Percentiles rank a stretch among this genome's conserved stretches.
Conservation (phyloP, 2,888 invertebrate species). For the Bruchidius siliquastri region DNA sequence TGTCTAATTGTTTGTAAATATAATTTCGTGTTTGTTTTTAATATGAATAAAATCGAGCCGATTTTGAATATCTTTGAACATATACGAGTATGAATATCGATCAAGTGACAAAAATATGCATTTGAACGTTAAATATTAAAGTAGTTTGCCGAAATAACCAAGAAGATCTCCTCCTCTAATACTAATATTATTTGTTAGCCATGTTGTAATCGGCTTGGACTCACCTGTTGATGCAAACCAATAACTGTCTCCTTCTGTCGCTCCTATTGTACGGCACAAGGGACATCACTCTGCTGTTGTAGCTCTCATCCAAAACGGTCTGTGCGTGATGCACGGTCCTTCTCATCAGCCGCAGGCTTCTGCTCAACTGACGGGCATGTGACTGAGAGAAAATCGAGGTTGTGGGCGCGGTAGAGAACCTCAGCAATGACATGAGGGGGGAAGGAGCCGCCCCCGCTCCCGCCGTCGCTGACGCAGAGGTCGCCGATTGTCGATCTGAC, state of each 20-base stretch:
- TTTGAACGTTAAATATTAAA: no score
- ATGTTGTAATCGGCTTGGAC: neutral
- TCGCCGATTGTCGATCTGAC: no score
- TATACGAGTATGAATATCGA: no score
- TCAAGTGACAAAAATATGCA: no score
- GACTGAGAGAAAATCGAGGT: constrained; percentile 17
- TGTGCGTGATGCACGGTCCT: constrained; percentile 39
- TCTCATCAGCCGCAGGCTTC: constrained; percentile 39
- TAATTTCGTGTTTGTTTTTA: no score
- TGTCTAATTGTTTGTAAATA: no score
- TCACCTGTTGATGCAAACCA: constrained; percentile 29
- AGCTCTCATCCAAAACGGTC: constrained; percentile 37
- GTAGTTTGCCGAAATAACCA: no score
- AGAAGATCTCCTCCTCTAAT: no score
- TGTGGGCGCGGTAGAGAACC: constrained; percentile 29
- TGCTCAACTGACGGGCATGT: constrained; percentile 35
- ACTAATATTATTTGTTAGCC: no score
- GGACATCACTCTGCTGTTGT: constrained; percentile 37
- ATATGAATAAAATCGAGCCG: no score
- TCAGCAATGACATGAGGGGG: constrained; percentile 24
- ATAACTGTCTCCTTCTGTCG: constrained; percentile 30
- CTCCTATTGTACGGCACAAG: constrained; percentile 32
- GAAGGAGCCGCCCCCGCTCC: constrained; percentile 28
- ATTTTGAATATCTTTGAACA: no score
- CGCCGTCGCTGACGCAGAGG: no score